Base-by-base conservation (phyloP, 1,140 invertebrate species). In the Platorchestia sp. region DNA sequence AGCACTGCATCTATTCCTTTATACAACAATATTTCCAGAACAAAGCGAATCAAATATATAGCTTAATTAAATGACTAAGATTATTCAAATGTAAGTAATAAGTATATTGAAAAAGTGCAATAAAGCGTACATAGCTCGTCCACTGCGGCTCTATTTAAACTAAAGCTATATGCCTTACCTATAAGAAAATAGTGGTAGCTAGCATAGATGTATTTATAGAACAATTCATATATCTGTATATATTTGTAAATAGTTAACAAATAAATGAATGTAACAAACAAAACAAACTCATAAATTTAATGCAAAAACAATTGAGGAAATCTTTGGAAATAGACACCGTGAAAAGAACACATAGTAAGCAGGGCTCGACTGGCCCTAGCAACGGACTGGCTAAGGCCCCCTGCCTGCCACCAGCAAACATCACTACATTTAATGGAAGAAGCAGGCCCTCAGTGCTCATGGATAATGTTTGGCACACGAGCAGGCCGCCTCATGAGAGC, bases 241-340 rank as follows among this genome's bases (percentile, higher is more conserved):
- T 75, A 90, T 90, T 90, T 90, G 87, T 90, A 90, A 90, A 90
- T 90, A 90, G 44, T 90, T 90, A 90, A 90, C 87, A 90, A 90
- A 90, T 45, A 90, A 90, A 90, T 45, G 41, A 90, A 90, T 90
- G 87, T 45, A 90, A 90, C 87, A 90, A 90, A 90, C 87, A 90
- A 90, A 90, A 90, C 87, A 90, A 90, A 90, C 87, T 90, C 87
- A 90, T 90, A 90, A 43, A 90, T 43, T 90, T 90, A 75, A 75
- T 75, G 59, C 59, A 75, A 75, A 75, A 75, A 75, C 59, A 75
- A 75, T 75, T 75, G 59, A 75, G 14, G 59, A 75, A 75, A 75
- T 75, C 59, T 75, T 75, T 75, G 59, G 59, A 75, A 75, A 75
- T 75, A 75, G 59, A 75, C 59, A 75, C 59, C 59, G 27, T 75